phyloP scores from a whole-genome alignment of 2,113 vertebrate genomes.

The Rhinichthys klamathensis region DNA sequence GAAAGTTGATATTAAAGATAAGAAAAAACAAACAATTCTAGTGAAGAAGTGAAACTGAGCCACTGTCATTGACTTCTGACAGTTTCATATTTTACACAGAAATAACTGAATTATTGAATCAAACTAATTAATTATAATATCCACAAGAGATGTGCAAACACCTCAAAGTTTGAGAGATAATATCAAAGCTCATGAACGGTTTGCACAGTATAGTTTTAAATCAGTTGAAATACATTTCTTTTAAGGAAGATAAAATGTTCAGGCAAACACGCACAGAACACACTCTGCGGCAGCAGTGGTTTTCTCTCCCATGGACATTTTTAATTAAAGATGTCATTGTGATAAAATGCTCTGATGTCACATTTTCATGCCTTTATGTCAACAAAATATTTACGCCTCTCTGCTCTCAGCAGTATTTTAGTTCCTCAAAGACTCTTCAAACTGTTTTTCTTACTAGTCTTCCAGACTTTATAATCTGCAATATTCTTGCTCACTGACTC shows the following conservation, averaged over 20 bases:
- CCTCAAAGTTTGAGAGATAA: not conserved
- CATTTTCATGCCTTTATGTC: constrained; percentile 46
- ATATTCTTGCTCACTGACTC: not conserved
- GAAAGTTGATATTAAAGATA: not conserved
- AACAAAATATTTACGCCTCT: constrained; percentile 45
- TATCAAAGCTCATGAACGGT: not conserved
- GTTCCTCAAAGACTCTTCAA: constrained; percentile 18
- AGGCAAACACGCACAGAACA: constrained; percentile 15
- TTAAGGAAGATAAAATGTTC: not conserved
- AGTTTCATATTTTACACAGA: not conserved
- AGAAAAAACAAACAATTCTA: not conserved
- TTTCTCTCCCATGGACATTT: constrained; percentile 44
- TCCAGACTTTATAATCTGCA: not conserved
- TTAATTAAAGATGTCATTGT: constrained; percentile 49
- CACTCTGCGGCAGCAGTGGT: not conserved
- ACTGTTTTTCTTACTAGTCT: constrained; percentile 15
- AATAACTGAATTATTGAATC: no score
- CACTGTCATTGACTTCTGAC: not conserved
- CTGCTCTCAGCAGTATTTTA: constrained; percentile 42
- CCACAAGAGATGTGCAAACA: not conserved
- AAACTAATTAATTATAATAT: constrained; percentile 12
- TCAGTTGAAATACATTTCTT: not conserved
- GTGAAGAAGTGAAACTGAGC: not conserved
- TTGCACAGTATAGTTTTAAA: not conserved
- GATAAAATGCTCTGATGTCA: constrained; percentile 41